Evolutionary conservation across 2,888 invertebrate genomes (phyloP).

Genomic region (Monopis laevigella): DNA sequence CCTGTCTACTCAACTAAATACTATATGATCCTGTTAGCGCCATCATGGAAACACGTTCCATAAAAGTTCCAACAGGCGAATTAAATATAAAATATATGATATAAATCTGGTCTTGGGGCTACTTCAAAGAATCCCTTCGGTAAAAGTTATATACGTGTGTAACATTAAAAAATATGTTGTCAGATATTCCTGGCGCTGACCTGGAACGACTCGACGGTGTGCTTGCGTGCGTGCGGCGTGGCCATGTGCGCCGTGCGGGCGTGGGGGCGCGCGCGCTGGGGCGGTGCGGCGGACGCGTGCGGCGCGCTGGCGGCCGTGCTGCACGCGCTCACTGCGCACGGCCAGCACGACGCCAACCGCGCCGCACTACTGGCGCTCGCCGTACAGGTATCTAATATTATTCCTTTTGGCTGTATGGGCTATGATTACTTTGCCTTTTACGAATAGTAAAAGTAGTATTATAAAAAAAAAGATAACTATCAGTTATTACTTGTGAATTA

Average conservation of each 20-base stretch:
- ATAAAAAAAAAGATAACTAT: too few species aligned
- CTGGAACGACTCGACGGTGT: conserved; percentile 88
- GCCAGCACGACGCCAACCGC: conserved; percentile 90
- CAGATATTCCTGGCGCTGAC: conserved; percentile 59
- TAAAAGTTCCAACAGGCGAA: too few species aligned
- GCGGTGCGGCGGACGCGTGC: conserved; percentile 47
- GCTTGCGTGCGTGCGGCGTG: conserved; percentile 80
- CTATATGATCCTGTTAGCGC: too few species aligned
- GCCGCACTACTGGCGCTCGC: conserved; percentile 82
- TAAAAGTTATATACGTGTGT: neutral
- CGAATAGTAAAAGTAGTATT: too few species aligned
- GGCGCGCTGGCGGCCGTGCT: conserved; percentile 81
- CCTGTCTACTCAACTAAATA: too few species aligned
- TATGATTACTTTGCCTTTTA: too few species aligned
- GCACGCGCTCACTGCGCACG: conserved; percentile 84
- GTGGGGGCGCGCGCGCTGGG: conserved; percentile 60
- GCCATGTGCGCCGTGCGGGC: conserved; percentile 77
- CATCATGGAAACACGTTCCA: too few species aligned
- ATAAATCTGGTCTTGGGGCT: too few species aligned
- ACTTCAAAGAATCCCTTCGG: too few species aligned
- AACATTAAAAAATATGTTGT: neutral
- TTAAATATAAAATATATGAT: too few species aligned
- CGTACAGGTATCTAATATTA: conserved; percentile 69
- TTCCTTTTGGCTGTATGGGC: too few species aligned
- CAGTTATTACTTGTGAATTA: too few species aligned